Evolutionary conservation across 2,113 vertebrate species (phyloP).

Genomic region (Cervus canadensis): DNA sequence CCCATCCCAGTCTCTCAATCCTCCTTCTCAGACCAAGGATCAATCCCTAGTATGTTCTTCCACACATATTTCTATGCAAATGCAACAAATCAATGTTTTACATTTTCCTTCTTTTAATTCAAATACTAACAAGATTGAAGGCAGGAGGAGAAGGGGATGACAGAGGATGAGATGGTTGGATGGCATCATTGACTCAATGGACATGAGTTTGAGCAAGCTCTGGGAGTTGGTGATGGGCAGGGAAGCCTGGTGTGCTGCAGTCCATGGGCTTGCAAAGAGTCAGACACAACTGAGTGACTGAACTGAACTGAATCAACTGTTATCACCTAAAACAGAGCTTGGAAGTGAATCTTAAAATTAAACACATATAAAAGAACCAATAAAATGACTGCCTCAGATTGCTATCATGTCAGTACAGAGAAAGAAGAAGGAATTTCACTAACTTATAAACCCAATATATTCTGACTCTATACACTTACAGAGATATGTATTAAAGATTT

Average conservation of each 20-base stretch:
- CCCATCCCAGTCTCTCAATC: neutral
- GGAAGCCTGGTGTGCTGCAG: neutral
- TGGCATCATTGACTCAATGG: neutral
- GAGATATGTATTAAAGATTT: neutral
- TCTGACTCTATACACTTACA: neutral
- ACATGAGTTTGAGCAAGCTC: neutral
- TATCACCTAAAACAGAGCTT: neutral
- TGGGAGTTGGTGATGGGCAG: neutral
- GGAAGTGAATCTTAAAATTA: neutral
- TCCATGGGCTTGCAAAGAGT: neutral
- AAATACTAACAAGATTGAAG: neutral
- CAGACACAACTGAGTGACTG: neutral
- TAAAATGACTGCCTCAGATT: neutral
- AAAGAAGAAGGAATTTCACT: neutral
- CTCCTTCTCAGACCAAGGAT: neutral
- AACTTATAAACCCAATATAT: neutral
- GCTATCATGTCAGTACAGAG: neutral
- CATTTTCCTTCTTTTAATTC: neutral
- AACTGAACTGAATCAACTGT: neutral
- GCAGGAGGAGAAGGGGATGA: neutral
- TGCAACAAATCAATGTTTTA: neutral
- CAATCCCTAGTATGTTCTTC: neutral
- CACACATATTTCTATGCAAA: neutral
- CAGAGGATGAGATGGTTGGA: neutral
- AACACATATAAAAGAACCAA: neutral